Conservation (phyloP, 2,113 vertebrate species). For the Phalacrocorax aristotelis region DNA sequence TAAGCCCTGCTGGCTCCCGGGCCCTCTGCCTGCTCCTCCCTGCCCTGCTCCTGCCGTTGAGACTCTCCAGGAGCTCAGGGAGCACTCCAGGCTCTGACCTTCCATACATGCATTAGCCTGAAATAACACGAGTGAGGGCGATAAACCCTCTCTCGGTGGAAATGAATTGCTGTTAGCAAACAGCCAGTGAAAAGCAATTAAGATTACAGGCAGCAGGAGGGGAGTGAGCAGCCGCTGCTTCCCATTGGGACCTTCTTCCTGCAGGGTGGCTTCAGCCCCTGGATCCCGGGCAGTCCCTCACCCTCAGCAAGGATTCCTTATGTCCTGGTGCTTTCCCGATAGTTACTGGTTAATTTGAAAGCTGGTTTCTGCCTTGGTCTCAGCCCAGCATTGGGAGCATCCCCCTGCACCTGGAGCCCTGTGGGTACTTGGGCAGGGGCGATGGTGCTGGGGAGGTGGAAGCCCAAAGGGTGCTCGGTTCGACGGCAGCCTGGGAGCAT, state of each 20-base stretch:
- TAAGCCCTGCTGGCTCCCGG: rapidly evolving
- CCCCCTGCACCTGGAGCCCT: neutral
- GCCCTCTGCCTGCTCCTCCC: neutral
- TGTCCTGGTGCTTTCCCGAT: rapidly evolving
- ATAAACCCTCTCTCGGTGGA: neutral
- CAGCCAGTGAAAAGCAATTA: neutral
- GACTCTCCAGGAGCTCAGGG: neutral
- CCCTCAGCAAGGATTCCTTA: neutral
- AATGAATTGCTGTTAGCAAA: neutral
- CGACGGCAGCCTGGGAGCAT: neutral
- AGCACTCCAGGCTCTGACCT: neutral
- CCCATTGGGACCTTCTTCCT: neutral
- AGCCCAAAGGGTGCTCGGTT: neutral
- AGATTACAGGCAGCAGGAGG: neutral
- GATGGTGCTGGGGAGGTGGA: neutral
- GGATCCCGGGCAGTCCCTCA: rapidly evolving
- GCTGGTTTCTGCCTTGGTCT: neutral
- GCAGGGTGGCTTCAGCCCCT: rapidly evolving
- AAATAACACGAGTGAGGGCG: rapidly evolving
- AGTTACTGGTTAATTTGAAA: neutral
- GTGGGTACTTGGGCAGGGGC: rapidly evolving
- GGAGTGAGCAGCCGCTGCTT: neutral
- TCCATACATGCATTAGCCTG: rapidly evolving
- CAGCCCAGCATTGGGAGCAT: neutral
- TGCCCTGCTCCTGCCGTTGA: rapidly evolving